phyloP scores from a whole-genome alignment of 2,797 vertebrate genomes.

The Macropus fuliginosus region DNA sequence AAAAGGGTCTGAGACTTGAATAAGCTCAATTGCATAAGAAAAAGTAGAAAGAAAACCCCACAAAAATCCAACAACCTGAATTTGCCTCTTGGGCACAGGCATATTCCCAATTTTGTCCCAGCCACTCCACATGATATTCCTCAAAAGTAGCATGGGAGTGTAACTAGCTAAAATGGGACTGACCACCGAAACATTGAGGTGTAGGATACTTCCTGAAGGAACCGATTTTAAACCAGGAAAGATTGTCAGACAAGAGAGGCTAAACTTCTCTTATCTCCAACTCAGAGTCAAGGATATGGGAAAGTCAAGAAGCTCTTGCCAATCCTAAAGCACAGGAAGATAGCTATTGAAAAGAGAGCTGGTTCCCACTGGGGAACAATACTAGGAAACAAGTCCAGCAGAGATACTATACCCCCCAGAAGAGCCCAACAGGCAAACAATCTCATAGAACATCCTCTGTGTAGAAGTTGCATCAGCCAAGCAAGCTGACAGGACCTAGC shows the following conservation, averaged over 20 bases:
- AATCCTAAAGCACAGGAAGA: neutral
- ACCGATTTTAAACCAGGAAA: neutral
- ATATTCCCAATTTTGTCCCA: too few species aligned
- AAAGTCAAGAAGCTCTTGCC: neutral
- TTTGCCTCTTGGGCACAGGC: neutral
- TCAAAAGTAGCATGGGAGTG: neutral
- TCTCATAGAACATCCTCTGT: too few species aligned
- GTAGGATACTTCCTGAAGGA: neutral
- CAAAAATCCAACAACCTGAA: neutral
- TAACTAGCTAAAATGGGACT: neutral
- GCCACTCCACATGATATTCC: neutral
- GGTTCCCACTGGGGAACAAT: too few species aligned
- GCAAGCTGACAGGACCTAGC: too few species aligned
- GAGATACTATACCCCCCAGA: too few species aligned
- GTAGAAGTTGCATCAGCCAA: too few species aligned
- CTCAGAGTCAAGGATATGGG: neutral
- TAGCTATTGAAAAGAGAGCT: too few species aligned
- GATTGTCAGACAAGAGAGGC: neutral
- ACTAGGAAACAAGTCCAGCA: too few species aligned
- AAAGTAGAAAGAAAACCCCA: neutral
- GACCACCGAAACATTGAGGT: neutral
- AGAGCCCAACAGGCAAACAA: too few species aligned
- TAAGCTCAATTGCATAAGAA: neutral
- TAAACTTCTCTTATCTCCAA: neutral
- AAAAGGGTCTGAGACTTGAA: neutral